These are phyloP conservation scores for Pelecanus crispus DNA, from an alignment of 2,113 vertebrate genomes.

Conservation along the genomic window DNA sequence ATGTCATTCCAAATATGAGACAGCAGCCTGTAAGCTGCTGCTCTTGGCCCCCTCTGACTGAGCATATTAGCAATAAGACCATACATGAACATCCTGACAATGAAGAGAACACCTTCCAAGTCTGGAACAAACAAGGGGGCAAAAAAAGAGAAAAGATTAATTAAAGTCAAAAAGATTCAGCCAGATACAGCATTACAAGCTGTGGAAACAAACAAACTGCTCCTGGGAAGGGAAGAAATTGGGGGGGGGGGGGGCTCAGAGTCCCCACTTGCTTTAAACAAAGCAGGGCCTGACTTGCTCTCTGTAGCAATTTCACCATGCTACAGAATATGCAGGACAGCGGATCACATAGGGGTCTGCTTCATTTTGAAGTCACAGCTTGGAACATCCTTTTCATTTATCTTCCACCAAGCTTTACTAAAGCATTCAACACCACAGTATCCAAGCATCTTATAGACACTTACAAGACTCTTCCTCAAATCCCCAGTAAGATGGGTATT, in stretches of 20 bases:
- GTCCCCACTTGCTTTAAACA: not conserved
- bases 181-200: not conserved
- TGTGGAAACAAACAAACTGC: not conserved
- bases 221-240: not conserved
- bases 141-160: not conserved
- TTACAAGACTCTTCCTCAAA: not conserved
- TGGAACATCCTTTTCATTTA: not conserved
- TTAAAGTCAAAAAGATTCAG: not conserved
- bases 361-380: not conserved
- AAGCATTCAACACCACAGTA: not conserved
- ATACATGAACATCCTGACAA: not conserved
- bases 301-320: not conserved
- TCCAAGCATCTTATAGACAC: not conserved
- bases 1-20: not conserved
- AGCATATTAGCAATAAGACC: not conserved
- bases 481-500: not conserved
- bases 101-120: fast-evolving
- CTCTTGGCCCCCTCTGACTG: not conserved
- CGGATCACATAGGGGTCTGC: not conserved
- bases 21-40: not conserved
- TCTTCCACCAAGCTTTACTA: not conserved
- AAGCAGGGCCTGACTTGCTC: not conserved
- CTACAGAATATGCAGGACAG: not conserved
- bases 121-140: not conserved
- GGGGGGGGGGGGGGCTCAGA: not conserved